These are phyloP conservation scores for Tonatia bakeri DNA, from an alignment of 2,113 vertebrate genomes.

Conservation along the genomic window DNA sequence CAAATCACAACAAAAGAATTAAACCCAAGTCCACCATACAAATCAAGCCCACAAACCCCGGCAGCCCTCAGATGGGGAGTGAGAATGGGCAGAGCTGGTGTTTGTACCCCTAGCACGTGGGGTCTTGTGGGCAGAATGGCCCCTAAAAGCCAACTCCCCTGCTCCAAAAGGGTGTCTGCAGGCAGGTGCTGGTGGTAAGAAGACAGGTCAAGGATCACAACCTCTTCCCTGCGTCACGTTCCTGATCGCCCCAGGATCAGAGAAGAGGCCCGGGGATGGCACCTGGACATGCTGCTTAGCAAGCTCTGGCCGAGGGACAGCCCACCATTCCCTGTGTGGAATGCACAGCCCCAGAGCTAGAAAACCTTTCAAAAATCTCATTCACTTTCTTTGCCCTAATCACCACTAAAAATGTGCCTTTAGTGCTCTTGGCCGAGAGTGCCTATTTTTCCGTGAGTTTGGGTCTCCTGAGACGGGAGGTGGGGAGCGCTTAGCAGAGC, in stretches of 20 bases:
- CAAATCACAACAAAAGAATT: not conserved
- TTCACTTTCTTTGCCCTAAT: conserved; percentile 41
- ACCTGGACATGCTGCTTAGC: not conserved
- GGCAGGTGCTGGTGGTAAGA: not conserved
- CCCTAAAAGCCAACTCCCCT: not conserved
- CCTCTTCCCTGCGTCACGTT: not conserved
- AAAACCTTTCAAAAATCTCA: conserved; percentile 30
- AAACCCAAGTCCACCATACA: conserved; percentile 41
- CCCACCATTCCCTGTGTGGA: not conserved
- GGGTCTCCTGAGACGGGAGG: conserved; percentile 59
- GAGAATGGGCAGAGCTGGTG: not conserved
- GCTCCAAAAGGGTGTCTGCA: not conserved
- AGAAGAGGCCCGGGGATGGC: not conserved
- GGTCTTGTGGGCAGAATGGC: not conserved
- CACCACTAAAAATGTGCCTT: conserved; percentile 33
- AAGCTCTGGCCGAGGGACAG: not conserved
- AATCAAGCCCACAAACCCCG: conserved; percentile 24
- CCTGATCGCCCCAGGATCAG: not conserved
- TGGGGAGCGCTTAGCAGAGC: not conserved
- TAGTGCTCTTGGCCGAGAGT: conserved; percentile 27
- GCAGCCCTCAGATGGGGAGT: not conserved
- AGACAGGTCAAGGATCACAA: not conserved
- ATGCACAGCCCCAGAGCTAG: not conserved
- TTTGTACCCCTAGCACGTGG: not conserved
- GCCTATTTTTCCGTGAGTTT: conserved; percentile 43